Conservation (phyloP, 2,113 vertebrate genomes). For the Aegotheles bennettii region DNA sequence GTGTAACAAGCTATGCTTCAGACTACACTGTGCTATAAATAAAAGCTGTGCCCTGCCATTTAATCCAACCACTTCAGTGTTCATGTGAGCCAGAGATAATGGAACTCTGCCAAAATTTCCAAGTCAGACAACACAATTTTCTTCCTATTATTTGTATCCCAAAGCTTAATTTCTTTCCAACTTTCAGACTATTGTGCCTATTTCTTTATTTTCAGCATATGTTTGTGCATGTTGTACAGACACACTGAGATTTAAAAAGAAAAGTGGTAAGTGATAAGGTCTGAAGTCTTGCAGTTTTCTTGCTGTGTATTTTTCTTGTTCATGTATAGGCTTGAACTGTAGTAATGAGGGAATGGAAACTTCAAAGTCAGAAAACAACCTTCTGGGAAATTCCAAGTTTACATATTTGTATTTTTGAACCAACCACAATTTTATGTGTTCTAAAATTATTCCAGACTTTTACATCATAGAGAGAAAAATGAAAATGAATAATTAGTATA, state of each 20-base stretch:
- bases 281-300: neutral
- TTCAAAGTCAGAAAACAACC: neutral
- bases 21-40: neutral
- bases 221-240: neutral
- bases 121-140: neutral
- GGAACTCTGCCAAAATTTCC: neutral
- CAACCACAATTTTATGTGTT: neutral
- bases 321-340: slow-evolving; percentile 24
- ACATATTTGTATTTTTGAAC: neutral
- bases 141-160: neutral
- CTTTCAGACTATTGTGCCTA: neutral
- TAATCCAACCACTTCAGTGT: neutral
- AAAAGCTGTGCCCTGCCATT: neutral
- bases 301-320: neutral
- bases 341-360: neutral
- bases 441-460: neutral
- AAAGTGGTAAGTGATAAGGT: neutral
- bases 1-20: neutral
- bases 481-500: neutral
- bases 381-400: neutral
- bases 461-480: neutral
- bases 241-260: neutral
- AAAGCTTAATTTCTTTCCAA: neutral
- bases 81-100: neutral
- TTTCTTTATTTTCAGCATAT: neutral